Evolutionary conservation across 2,113 vertebrate genomes (phyloP).

Genomic region (Brienomyrus brachyistius): DNA sequence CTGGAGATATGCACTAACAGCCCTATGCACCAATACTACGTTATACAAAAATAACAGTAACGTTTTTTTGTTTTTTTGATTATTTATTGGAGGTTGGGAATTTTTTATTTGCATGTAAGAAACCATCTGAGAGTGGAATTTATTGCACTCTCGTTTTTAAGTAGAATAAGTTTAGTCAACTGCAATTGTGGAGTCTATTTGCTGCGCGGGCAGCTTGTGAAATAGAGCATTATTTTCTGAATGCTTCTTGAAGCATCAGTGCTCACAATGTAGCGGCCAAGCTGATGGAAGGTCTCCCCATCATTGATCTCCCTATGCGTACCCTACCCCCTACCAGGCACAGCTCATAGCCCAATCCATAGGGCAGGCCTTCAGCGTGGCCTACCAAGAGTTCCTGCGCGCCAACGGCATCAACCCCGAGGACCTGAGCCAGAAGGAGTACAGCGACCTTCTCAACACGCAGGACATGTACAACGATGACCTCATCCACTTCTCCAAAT

Average conservation of each 20-base stretch:
- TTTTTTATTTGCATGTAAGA: background rate
- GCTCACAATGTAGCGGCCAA: background rate
- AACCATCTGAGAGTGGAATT: background rate
- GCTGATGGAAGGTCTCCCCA: background rate
- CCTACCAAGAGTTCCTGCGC: conserved; percentile 91
- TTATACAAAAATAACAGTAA: background rate
- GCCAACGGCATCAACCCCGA: conserved; percentile 94
- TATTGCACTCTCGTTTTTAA: background rate
- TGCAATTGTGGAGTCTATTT: background rate
- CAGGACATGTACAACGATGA: conserved; percentile 98
- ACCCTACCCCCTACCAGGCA: conserved; percentile 62
- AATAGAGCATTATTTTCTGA: background rate
- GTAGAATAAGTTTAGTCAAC: background rate
- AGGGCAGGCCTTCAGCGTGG: conserved; percentile 92
- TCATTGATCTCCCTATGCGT: background rate
- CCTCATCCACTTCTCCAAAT: conserved; percentile 95
- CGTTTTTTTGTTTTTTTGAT: background rate
- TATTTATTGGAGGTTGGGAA: background rate
- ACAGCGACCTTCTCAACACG: conserved; percentile 90
- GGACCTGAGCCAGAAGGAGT: conserved; percentile 94
- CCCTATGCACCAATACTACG: background rate
- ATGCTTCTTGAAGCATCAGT: background rate
- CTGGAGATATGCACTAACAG: background rate
- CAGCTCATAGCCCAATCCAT: conserved; percentile 95
- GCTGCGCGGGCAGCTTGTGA: background rate